These are phyloP conservation scores for Engraulis encrasicolus DNA, from an alignment of 2,113 vertebrate genomes.

Conservation along the genomic window DNA sequence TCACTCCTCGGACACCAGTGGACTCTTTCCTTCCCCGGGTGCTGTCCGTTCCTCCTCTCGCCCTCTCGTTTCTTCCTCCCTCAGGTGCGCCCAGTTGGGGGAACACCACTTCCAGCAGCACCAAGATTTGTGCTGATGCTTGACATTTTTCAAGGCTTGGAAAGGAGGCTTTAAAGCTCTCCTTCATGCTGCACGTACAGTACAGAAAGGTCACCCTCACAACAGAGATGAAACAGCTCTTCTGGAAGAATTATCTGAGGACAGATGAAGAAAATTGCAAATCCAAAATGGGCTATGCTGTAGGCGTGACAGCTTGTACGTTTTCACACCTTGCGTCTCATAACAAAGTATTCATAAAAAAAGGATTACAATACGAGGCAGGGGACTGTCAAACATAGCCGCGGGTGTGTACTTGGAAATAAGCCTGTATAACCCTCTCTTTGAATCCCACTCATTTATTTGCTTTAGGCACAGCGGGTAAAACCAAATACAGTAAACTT, in stretches of 20 bases:
- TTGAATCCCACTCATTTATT: not conserved
- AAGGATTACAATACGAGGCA: constrained; percentile 8
- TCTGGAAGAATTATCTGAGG: not conserved
- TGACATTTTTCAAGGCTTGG: not conserved
- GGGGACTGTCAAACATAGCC: not conserved
- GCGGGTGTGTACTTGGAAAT: not conserved
- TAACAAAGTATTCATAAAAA: constrained; percentile 22
- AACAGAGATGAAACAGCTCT: not conserved
- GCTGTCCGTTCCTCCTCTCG: not conserved
- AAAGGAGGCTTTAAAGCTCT: not conserved
- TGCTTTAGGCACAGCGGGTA: not conserved
- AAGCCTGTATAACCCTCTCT: not conserved
- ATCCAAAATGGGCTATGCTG: constrained; percentile 28
- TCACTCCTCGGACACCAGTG: constrained; percentile 53
- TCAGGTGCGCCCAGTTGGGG: not conserved
- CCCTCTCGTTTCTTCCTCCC: not conserved
- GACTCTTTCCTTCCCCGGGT: constrained; percentile 27
- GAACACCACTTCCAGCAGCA: not conserved
- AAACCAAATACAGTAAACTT: not conserved
- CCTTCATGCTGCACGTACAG: not conserved
- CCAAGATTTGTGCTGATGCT: not conserved
- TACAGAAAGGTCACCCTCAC: not conserved
- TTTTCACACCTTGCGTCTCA: constrained; percentile 37
- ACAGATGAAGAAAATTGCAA: not conserved
- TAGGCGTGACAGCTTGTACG: constrained; percentile 48